Percentiles rank a stretch among this genome's conserved stretches.
phyloP scores from a whole-genome alignment of 2,888 invertebrate genomes.

The Epinotia brunnichana region DNA sequence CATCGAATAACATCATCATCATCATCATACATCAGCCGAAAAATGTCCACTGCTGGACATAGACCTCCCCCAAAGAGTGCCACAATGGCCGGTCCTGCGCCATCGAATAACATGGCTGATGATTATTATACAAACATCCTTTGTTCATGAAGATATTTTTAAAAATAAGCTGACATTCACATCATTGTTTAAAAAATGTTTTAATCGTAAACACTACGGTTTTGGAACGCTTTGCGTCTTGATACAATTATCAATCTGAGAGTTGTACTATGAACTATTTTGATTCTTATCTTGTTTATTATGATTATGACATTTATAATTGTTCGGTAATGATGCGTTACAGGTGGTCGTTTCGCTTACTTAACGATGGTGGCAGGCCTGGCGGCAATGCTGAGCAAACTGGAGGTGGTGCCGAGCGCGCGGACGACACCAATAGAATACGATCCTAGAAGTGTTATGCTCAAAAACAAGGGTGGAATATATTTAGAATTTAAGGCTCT shows the following conservation, averaged over 20 bases:
- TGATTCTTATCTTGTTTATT: background rate
- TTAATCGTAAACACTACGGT: constrained; percentile 43
- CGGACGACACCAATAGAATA: constrained; percentile 71
- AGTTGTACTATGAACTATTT: background rate
- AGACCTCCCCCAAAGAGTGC: too few relatives aligned
- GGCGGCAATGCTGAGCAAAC: constrained; percentile 64
- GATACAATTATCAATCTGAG: constrained; percentile 9
- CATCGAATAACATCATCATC: background rate
- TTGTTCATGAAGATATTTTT: constrained; percentile 37
- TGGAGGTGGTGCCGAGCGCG: constrained; percentile 69
- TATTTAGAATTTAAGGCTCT: constrained; percentile 67
- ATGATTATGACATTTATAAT: background rate
- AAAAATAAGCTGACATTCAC: constrained; percentile 33
- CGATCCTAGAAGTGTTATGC: constrained; percentile 76
- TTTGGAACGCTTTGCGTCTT: background rate
- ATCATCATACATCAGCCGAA: too few relatives aligned
- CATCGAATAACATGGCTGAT: background rate
- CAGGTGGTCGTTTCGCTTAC: constrained; percentile 78
- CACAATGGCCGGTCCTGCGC: too few relatives aligned
- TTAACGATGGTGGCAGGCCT: constrained; percentile 70
- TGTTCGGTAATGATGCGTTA: constrained; percentile 48
- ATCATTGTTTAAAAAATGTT: constrained; percentile 47
- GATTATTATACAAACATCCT: constrained; percentile 40
- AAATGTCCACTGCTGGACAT: too few relatives aligned
- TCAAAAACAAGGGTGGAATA: constrained; percentile 78